Base-by-base conservation (phyloP, 2,888 invertebrate genomes). In the Oscheius sp. region DNA sequence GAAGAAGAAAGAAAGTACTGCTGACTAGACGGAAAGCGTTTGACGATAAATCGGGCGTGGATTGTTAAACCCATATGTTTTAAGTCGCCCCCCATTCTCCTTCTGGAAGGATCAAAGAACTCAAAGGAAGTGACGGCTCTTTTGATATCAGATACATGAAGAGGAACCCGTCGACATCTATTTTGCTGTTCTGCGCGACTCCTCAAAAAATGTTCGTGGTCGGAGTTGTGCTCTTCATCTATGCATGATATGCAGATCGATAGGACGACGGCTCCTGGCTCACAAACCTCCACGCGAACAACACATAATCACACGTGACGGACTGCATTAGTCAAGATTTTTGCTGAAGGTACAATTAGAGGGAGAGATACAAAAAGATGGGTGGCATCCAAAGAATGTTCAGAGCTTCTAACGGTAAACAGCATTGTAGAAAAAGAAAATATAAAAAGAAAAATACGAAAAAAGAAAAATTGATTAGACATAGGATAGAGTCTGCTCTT, bases 191-290 rank as follows among this genome's bases (percentile, higher is more conserved):
- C n/a, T n/a, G 24, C 47, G 47, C 22, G 47, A 20, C 22, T 12
- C 4, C 47, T 20, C 22, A 33, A 54, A 54, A 51, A 54, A 54
- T 32, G 54, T 33, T 54, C 54, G 54, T 54, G 54, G 54, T 54
- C 54, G 22, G 33, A 14, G n/a, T n/a, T n/a, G 33, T 32, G 28
- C 54, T 54, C 54, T 54, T 54, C 54, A 54, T 54, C 54, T 54
- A 54, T 54, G 54, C 54, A 54, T 54, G 54, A 54, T 54, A 54
- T 54, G 54, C 54, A 33, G 54, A 54, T 54, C 54, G 54, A 54
- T 54, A 54, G 54, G 54, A 54, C 54, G n/a, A 33, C 54, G 54
- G 54, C 54, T 32, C 24, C 30, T 28, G 32, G 20, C 33, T 54
- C 54, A 54, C 5, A 54, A 54, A 54, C 54, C 54, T 51, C 17